A percentile compares a stretch with the other conserved stretches of the same genome.
Conservation (phyloP, 2,888 invertebrate species). For the Deilephila porcellus region DNA sequence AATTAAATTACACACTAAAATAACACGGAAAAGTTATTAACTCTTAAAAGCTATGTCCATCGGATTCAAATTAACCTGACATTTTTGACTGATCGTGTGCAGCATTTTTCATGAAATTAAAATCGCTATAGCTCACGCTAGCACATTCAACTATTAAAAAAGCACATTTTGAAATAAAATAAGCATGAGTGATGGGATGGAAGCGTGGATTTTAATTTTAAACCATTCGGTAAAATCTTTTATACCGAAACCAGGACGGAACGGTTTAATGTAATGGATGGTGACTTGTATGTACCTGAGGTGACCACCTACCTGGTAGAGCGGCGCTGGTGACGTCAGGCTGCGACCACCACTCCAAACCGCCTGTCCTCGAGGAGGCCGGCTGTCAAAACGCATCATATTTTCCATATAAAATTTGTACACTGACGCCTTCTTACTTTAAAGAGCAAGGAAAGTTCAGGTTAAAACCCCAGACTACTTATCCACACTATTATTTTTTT, state of each 20-base stretch:
- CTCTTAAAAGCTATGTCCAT: not conserved
- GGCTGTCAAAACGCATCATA: constrained; percentile 62
- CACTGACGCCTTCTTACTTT: constrained; percentile 31
- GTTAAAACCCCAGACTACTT: not conserved
- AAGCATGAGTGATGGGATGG: not conserved
- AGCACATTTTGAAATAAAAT: not conserved
- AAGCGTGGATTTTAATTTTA: not conserved
- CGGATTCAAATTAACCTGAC: not conserved
- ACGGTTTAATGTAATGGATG: not conserved
- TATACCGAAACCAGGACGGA: not conserved
- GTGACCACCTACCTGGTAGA: constrained; percentile 39
- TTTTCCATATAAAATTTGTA: constrained; percentile 55
- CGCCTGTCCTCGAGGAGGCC: constrained; percentile 35
- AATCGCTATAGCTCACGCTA: constrained; percentile 9
- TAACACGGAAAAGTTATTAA: not conserved
- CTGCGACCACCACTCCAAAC: constrained; percentile 25
- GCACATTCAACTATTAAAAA: not conserved
- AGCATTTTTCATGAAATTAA: not conserved
- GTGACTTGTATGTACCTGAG: not conserved
- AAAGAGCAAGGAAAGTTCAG: constrained; percentile 11
- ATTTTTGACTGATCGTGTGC: not conserved
- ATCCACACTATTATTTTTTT: not conserved
- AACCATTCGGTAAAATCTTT: not conserved
- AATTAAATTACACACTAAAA: not conserved
- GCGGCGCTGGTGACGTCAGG: constrained; percentile 2